These are phyloP conservation scores for Anguilla anguilla DNA, from an alignment of 2,797 vertebrate genomes.

Conservation along the genomic window DNA sequence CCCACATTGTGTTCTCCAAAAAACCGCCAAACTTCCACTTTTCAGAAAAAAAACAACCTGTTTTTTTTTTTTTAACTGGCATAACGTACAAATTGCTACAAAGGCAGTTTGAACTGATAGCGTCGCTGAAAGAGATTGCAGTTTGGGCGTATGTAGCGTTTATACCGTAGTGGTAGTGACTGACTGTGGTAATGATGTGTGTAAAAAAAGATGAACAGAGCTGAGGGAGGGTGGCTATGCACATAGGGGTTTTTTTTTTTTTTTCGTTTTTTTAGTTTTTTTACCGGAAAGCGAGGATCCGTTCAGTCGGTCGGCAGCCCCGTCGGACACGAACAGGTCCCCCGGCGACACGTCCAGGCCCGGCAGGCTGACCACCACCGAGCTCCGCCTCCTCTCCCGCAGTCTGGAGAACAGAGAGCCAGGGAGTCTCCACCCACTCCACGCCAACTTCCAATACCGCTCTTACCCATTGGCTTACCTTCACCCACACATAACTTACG, in stretches of 20 bases:
- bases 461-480: not conserved
- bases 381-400: conserved; percentile 78
- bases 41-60: not conserved
- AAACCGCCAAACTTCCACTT: not conserved
- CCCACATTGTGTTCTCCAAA: not conserved
- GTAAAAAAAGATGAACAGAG: not conserved
- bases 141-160: not conserved
- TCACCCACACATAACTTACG: not conserved
- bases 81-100: not conserved
- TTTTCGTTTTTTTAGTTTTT: too few species aligned
- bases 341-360: conserved; percentile 84
- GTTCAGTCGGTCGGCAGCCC: conserved; percentile 73
- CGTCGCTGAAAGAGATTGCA: not conserved
- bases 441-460: not conserved
- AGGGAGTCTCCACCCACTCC: conserved; percentile 22
- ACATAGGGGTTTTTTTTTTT: not conserved
- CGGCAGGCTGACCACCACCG: conserved; percentile 82
- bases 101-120: not conserved
- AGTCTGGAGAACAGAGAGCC: conserved; percentile 61
- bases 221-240: not conserved
- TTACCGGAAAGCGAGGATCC: conserved; percentile 68
- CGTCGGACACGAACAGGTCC: conserved; percentile 84
- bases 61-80: not conserved
- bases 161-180: too few species aligned
- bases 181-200: not conserved